Evolutionary conservation across 2,113 vertebrate species (phyloP).

Genomic region (Tachycineta bicolor): DNA sequence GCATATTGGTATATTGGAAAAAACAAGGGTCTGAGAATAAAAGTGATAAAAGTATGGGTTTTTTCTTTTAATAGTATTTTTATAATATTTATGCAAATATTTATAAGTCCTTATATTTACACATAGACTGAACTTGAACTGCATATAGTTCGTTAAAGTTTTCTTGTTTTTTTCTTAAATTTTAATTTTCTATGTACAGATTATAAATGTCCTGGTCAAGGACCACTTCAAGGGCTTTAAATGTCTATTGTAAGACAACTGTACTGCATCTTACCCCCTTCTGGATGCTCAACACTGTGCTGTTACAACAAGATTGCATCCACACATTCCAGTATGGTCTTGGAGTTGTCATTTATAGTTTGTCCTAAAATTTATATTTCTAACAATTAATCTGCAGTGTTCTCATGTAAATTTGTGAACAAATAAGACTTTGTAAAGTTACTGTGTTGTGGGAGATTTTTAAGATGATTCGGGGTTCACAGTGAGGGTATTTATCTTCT

Average conservation of each 20-base stretch:
- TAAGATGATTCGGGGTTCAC: neutral
- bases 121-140: neutral
- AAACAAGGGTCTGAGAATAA: neutral
- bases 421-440: neutral
- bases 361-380: neutral
- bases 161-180: neutral
- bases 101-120: neutral
- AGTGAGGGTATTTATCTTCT: neutral
- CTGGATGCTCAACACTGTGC: rapidly evolving
- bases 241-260: neutral
- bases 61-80: neutral
- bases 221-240: neutral
- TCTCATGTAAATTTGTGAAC: neutral
- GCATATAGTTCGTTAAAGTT: neutral
- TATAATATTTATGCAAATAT: neutral
- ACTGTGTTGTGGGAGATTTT: neutral
- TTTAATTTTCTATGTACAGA: neutral
- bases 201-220: neutral
- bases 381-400: neutral
- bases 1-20: neutral
- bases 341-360: neutral
- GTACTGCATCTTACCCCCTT: neutral
- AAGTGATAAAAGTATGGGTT: neutral
- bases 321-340: neutral
- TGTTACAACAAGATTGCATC: neutral